Conservation (phyloP, 1,140 invertebrate genomes). For the Ephestia elutella region DNA sequence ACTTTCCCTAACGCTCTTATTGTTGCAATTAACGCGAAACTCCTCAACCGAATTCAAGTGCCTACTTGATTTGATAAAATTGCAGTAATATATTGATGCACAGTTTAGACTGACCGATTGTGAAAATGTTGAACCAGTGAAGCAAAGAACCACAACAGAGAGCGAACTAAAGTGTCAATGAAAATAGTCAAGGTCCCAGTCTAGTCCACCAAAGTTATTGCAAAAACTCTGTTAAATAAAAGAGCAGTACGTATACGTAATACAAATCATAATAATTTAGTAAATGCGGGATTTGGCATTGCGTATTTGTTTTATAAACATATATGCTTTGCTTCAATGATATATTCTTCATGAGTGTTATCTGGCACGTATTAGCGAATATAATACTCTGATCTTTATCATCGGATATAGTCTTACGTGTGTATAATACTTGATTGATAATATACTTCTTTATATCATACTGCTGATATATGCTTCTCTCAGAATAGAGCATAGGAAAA, state of each 20-base stretch:
- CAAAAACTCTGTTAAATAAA: background rate
- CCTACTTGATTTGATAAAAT: background rate
- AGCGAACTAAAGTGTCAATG: constrained; percentile 3
- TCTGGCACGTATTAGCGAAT: background rate
- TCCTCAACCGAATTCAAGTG: background rate
- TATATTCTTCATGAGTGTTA: background rate
- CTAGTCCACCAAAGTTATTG: background rate
- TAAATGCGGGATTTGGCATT: background rate
- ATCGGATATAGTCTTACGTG: background rate
- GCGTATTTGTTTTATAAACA: no score
- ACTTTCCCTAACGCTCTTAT: constrained; percentile 10
- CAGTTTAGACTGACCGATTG: background rate
- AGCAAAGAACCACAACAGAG: background rate
- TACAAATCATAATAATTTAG: background rate
- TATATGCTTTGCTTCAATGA: background rate
- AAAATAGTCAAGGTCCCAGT: constrained; percentile 5
- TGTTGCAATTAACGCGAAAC: constrained; percentile 7
- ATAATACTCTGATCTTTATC: background rate
- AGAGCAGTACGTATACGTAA: background rate
- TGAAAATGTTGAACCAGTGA: constrained; percentile 8
- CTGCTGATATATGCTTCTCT: no score
- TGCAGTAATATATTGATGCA: background rate
- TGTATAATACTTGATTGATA: no score
- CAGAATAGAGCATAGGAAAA: no score
- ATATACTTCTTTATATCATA: no score